A percentile compares a stretch with the other conserved stretches of the same genome.
Evolutionary conservation across 2,888 invertebrate genomes (phyloP).

Genomic region (Linnaemya tessellans): DNA sequence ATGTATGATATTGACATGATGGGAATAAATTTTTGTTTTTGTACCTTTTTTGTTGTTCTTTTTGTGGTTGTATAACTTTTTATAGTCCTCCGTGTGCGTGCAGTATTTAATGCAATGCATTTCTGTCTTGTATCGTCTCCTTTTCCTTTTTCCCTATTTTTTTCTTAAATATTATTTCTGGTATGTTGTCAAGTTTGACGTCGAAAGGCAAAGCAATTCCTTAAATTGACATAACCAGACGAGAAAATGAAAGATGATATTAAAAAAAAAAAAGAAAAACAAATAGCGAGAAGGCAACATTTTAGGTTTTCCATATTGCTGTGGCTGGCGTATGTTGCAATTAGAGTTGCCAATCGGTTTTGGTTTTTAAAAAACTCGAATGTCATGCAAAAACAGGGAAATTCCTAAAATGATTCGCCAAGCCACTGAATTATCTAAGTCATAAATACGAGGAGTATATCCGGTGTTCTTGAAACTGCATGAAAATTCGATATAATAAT

Average conservation of each 20-base stretch:
- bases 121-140: neutral
- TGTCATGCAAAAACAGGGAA: no score
- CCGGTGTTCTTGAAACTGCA: no score
- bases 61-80: conserved; percentile 21
- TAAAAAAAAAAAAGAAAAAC: neutral
- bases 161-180: neutral
- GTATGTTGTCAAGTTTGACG: conserved; percentile 62
- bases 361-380: neutral
- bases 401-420: no score
- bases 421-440: no score
- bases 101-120: neutral
- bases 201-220: conserved; percentile 69
- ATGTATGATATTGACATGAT: conserved; percentile 70
- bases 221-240: conserved; percentile 71
- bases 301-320: conserved; percentile 37
- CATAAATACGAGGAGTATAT: no score
- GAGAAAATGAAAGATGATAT: conserved; percentile 31
- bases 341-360: neutral
- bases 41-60: neutral
- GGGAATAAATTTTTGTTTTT: conserved; percentile 55
- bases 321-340: conserved; percentile 15
- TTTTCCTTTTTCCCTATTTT: neutral
- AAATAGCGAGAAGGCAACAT: conserved; percentile 3
- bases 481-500: no score
- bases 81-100: neutral